Evolutionary conservation across 2,888 invertebrate genomes (phyloP).

Genomic region (Pterobdella sp.): DNA sequence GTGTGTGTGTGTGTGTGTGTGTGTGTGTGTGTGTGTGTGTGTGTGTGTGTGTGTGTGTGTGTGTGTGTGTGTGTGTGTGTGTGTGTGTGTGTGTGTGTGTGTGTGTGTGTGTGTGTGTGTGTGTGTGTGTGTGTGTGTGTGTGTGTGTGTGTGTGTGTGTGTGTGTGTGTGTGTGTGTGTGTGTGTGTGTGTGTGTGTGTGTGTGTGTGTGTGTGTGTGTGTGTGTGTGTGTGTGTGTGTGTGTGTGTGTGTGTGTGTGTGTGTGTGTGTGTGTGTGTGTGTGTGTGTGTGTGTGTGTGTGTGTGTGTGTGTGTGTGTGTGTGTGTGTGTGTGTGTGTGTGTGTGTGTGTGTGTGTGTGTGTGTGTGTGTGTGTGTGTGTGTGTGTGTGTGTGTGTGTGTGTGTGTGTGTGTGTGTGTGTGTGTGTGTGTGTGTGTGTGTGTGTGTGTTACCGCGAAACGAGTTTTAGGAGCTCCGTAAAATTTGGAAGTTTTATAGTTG

Average conservation of each 20-base stretch:
- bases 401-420: too few relatives aligned
- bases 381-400: too few relatives aligned
- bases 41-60: slow-evolving; percentile 12
- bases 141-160: background rate
- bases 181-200: background rate
- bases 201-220: slow-evolving; percentile 1
- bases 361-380: too few relatives aligned
- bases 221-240: slow-evolving; percentile 1
- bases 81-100: slow-evolving; percentile 1
- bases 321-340: slow-evolving; percentile 1
- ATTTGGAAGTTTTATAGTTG: too few relatives aligned
- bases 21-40: slow-evolving; percentile 12
- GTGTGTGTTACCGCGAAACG: too few relatives aligned
- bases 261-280: slow-evolving; percentile 1
- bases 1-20: slow-evolving; percentile 7
- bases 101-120: slow-evolving; percentile 1
- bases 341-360: slow-evolving; percentile 1
- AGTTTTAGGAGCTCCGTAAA: too few relatives aligned
- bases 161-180: slow-evolving; percentile 1
- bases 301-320: slow-evolving; percentile 1
- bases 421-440: too few relatives aligned
- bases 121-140: background rate
- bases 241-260: slow-evolving; percentile 1
- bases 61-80: slow-evolving; percentile 1
- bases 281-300: slow-evolving; percentile 1